Conservation (phyloP, 2,888 invertebrate genomes). For the Cryptus viduatorius region DNA sequence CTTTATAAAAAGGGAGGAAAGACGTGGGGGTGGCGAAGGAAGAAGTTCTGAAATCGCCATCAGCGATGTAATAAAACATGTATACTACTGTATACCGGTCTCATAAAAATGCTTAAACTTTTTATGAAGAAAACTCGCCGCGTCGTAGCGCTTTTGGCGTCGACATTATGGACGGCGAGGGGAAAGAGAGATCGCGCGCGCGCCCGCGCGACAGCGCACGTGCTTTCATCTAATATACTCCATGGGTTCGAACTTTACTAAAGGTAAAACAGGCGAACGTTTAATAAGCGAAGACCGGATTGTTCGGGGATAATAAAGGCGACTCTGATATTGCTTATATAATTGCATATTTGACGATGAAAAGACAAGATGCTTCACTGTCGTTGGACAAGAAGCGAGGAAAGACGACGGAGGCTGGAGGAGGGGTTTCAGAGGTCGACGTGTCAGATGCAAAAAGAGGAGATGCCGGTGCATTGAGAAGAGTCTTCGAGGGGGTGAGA, state of each 20-base stretch:
- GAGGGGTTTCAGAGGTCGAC: background rate
- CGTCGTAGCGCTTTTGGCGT: slow-evolving; percentile 30
- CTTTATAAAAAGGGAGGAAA: background rate
- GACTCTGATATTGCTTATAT: slow-evolving; percentile 53
- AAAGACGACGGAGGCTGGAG: background rate
- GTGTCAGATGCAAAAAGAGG: slow-evolving; percentile 45
- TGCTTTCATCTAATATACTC: slow-evolving; percentile 48
- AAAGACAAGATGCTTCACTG: slow-evolving; percentile 24
- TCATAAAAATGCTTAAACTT: slow-evolving; percentile 61
- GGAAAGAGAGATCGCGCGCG: slow-evolving; percentile 8
- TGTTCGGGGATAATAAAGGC: slow-evolving; percentile 56
- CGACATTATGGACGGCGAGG: slow-evolving; percentile 45
- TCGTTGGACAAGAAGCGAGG: background rate
- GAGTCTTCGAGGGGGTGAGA: slow-evolving; percentile 36
- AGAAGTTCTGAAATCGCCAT: slow-evolving; percentile 42
- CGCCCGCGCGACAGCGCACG: slow-evolving; percentile 4
- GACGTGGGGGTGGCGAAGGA: background rate
- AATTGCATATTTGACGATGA: slow-evolving; percentile 66
- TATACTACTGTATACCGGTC: slow-evolving; percentile 47
- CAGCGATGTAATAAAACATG: slow-evolving; percentile 47
- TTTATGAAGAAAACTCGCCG: slow-evolving; percentile 53
- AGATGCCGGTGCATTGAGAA: slow-evolving; percentile 53
- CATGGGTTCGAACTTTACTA: slow-evolving; percentile 39
- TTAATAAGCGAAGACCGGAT: slow-evolving; percentile 56
- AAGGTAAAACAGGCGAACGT: slow-evolving; percentile 21